These are phyloP conservation scores for Pteronotus mesoamericanus DNA, from an alignment of 2,797 vertebrate genomes.

Conservation along the genomic window DNA sequence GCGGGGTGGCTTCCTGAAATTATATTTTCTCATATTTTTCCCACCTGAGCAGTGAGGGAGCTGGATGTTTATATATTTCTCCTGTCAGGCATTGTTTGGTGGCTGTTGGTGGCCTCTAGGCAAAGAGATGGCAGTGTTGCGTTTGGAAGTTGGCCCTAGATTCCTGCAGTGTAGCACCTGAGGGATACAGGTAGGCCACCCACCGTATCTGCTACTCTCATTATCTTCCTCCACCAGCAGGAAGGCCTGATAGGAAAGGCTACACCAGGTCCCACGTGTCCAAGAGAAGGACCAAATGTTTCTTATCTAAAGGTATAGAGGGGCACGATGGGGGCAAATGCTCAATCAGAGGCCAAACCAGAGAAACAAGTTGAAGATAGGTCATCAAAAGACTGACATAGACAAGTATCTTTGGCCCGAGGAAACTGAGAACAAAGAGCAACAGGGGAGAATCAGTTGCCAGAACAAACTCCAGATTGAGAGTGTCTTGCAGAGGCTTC, in stretches of 20 bases:
- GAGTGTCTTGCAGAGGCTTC: background rate
- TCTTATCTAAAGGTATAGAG: background rate
- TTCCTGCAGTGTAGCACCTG: no score
- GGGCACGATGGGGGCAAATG: no score
- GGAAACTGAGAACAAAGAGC: background rate
- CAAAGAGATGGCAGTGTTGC: background rate
- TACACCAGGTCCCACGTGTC: rapidly evolving
- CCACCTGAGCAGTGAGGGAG: background rate
- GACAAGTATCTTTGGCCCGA: background rate
- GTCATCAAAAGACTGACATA: background rate
- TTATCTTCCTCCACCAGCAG: background rate
- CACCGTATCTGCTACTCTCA: background rate
- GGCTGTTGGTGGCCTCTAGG: background rate
- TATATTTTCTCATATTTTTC: background rate
- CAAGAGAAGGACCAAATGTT: background rate
- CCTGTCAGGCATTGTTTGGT: rapidly evolving
- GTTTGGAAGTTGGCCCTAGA: background rate
- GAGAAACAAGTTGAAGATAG: background rate
- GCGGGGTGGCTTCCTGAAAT: background rate
- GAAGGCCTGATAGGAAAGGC: background rate
- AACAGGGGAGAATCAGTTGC: no score
- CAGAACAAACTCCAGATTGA: background rate
- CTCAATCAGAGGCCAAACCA: background rate
- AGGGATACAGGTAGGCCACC: background rate
- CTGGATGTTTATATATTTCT: background rate